These are phyloP conservation scores for Greenwoodochromis staneri DNA, from an alignment of 2,113 vertebrate genomes.

Conservation along the genomic window DNA sequence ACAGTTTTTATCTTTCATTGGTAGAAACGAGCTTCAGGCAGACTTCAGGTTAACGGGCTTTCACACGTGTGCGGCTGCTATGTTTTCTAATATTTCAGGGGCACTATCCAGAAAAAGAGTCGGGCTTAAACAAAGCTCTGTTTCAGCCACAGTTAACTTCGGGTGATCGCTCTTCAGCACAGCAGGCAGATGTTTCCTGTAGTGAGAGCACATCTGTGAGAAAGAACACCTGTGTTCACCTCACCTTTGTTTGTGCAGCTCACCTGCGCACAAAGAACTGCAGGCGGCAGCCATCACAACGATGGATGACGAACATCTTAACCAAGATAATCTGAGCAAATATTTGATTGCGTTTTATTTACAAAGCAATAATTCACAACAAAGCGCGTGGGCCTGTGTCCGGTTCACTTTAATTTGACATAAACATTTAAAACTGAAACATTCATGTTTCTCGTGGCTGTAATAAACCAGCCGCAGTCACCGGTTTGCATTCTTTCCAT, in stretches of 20 bases:
- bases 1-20: rapidly evolving
- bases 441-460: rapidly evolving
- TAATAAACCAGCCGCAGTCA: rapidly evolving
- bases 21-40: background rate
- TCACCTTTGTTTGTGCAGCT: background rate
- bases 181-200: background rate
- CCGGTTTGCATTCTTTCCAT: background rate
- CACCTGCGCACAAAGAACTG: background rate
- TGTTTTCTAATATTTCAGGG: background rate
- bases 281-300: no score
- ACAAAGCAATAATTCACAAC: background rate
- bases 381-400: background rate
- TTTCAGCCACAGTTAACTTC: background rate
- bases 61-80: background rate
- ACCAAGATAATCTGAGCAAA: background rate
- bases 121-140: background rate
- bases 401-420: rapidly evolving
- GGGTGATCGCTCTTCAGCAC: background rate
- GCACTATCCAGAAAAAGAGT: rapidly evolving
- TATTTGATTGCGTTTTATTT: rapidly evolving
- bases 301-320: background rate
- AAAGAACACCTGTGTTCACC: background rate
- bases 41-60: background rate
- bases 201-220: background rate
- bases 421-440: background rate